Conservation (phyloP, 1,140 invertebrate genomes). For the Ganaspis sp. region DNA sequence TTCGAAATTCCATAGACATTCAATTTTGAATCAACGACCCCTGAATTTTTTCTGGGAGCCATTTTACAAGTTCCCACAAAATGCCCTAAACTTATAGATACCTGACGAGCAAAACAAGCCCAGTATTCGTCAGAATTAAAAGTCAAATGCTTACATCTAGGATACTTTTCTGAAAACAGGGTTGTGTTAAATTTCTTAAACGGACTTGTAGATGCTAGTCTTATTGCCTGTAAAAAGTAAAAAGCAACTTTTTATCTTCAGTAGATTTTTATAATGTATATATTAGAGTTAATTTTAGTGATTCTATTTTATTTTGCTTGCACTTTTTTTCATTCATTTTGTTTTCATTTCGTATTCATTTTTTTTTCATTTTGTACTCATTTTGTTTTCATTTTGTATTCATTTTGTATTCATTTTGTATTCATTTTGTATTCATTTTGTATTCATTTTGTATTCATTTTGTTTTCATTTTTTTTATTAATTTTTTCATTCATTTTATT, state of each 20-base stretch:
- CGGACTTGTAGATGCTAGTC: conserved; percentile 78
- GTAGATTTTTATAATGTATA: no score
- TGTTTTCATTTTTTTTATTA: no score
- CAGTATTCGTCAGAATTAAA: conserved; percentile 85
- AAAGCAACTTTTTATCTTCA: not conserved
- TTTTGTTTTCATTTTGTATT: no score
- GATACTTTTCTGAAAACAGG: conserved; percentile 80
- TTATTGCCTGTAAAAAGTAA: conserved; percentile 75
- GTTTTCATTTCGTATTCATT: no score
- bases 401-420: no score
- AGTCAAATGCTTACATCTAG: conserved; percentile 79
- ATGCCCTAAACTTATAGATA: conserved; percentile 85
- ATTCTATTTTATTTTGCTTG: no score
- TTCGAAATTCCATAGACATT: conserved; percentile 71
- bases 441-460: no score
- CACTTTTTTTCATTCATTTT: no score
- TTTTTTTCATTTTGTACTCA: no score
- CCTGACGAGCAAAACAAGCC: conserved; percentile 82
- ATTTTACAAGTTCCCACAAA: conserved; percentile 83
- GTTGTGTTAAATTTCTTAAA: conserved; percentile 80
- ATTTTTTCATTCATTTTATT: no score
- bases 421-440: no score
- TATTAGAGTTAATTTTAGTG: no score
- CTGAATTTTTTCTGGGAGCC: conserved; percentile 68
- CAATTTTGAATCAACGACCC: conserved; percentile 73